phyloP scores from a whole-genome alignment of 2,888 invertebrate genomes.

The Aphidoletes aphidimyza region DNA sequence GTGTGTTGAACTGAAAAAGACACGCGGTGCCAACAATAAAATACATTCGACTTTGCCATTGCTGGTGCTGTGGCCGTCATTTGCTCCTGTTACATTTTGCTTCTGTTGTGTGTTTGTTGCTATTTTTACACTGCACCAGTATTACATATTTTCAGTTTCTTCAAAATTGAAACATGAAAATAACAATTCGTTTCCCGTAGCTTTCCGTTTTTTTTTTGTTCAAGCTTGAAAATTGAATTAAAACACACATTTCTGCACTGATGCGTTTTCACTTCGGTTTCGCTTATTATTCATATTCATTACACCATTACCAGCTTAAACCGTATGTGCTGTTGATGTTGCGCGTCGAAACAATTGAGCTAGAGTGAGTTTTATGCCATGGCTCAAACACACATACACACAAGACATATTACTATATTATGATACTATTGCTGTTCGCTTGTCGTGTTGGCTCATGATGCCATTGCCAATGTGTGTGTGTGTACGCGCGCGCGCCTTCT shows the following conservation, averaged over 20 bases:
- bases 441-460: too few species aligned
- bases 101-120: background rate
- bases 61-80: background rate
- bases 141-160: background rate
- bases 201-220: too few species aligned
- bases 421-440: background rate
- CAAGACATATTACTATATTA: too few species aligned
- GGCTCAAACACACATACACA: too few species aligned
- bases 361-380: too few species aligned
- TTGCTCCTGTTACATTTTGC: background rate
- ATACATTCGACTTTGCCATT: background rate
- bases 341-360: background rate
- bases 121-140: background rate
- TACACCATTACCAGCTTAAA: slow-evolving; percentile 48
- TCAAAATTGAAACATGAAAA: slow-evolving; percentile 46
- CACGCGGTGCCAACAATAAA: background rate
- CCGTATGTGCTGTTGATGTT: background rate
- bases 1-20: background rate
- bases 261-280: slow-evolving; percentile 19
- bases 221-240: slow-evolving; percentile 2
- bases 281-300: slow-evolving; percentile 21
- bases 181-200: slow-evolving; percentile 37
- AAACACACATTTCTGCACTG: slow-evolving; percentile 25
- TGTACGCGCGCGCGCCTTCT: too few species aligned
- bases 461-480: background rate